A percentile compares a stretch with the other conserved stretches of the same genome.
Evolutionary conservation across 2,888 invertebrate species (phyloP).

Genomic region (Bugula neritina): DNA sequence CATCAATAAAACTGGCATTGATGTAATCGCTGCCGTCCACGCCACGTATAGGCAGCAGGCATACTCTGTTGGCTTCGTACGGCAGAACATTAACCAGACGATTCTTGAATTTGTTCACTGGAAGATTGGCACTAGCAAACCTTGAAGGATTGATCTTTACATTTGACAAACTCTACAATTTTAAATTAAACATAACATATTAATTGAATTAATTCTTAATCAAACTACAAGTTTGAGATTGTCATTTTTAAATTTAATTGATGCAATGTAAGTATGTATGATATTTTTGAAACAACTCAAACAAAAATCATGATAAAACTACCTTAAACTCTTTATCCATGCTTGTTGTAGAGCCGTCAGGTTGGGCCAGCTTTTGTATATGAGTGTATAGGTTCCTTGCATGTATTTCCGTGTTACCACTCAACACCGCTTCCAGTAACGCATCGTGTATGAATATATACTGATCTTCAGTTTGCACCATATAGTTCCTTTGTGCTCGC

Average conservation of each 20-base stretch:
- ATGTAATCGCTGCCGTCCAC: slow-evolving; percentile 94
- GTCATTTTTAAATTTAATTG: too few species aligned
- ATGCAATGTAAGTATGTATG: too few species aligned
- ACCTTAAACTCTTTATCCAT: slow-evolving; percentile 53
- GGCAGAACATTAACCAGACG: slow-evolving; percentile 95
- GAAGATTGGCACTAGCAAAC: slow-evolving; percentile 90
- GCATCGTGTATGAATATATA: slow-evolving; percentile 99
- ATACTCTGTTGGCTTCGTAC: slow-evolving; percentile 88
- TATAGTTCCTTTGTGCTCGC: slow-evolving; percentile 95
- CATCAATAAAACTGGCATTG: slow-evolving; percentile 94
- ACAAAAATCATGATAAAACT: too few species aligned
- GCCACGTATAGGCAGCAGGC: slow-evolving; percentile 79
- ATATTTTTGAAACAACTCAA: too few species aligned
- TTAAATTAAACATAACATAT: too few species aligned
- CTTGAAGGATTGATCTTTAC: slow-evolving; percentile 88
- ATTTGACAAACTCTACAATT: slow-evolving; percentile 71
- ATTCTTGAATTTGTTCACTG: slow-evolving; percentile 97
- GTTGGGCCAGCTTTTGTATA: slow-evolving; percentile 86
- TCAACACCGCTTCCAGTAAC: slow-evolving; percentile 87
- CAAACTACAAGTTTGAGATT: too few species aligned
- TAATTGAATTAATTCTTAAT: too few species aligned
- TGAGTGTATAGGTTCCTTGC: slow-evolving; percentile 89
- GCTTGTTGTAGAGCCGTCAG: slow-evolving; percentile 53
- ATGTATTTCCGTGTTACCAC: slow-evolving; percentile 92
- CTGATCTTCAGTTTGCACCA: slow-evolving; percentile 96